Conservation (phyloP, 2,797 vertebrate species). For the Enteromius viviparus region DNA sequence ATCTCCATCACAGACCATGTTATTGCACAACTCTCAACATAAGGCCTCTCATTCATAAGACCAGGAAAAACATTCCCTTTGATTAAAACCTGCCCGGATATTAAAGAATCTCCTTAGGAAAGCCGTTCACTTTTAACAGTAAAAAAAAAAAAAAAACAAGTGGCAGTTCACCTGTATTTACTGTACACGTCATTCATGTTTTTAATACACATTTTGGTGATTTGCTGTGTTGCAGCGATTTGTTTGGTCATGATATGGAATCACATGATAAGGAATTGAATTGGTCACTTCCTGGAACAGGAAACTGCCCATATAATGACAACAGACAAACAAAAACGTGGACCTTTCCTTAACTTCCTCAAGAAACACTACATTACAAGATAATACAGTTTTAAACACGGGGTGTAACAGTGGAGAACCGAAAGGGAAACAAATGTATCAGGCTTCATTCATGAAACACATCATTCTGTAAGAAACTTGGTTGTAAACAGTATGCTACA, state of each 20-base stretch:
- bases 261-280: conserved; percentile 24
- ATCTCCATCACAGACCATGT: conserved; percentile 57
- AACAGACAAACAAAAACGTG: background rate
- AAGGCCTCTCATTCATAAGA: conserved; percentile 74
- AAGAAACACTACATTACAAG: conserved; percentile 59
- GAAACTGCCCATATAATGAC: background rate
- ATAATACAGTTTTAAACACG: conserved; percentile 46
- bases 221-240: conserved; percentile 25
- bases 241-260: conserved; percentile 53
- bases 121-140: conserved; percentile 56
- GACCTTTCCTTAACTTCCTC: conserved; percentile 17
- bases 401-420: background rate
- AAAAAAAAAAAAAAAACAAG: conserved; percentile 43
- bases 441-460: conserved; percentile 14
- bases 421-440: conserved; percentile 35
- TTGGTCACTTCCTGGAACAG: conserved; percentile 42
- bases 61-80: conserved; percentile 49
- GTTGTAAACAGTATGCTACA: background rate
- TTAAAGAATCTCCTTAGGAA: conserved; percentile 58
- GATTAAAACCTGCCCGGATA: conserved; percentile 32
- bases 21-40: conserved; percentile 80
- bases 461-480: background rate
- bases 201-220: conserved; percentile 44
- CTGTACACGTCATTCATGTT: conserved; percentile 50
- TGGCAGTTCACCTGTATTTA: conserved; percentile 30